Conservation (phyloP, 2,888 invertebrate species). For the Harpalus rubripes region DNA sequence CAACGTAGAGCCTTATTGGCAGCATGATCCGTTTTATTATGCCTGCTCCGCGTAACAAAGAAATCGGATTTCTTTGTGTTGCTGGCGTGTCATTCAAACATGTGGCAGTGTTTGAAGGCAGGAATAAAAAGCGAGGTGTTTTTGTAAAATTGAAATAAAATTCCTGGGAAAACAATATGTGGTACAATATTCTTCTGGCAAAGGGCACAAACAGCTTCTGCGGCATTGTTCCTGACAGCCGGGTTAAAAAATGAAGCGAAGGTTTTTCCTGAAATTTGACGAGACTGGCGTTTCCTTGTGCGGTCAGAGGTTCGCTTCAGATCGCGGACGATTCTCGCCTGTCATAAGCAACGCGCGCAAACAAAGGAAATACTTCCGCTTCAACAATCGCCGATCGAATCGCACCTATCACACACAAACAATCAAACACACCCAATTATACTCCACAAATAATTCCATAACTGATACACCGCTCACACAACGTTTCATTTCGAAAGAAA, state of each 20-base stretch:
- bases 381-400: constrained; percentile 8
- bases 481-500: too few relatives aligned
- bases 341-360: constrained; percentile 38
- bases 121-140: constrained; percentile 13
- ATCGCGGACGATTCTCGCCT: constrained; percentile 14
- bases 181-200: constrained; percentile 9
- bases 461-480: too few relatives aligned
- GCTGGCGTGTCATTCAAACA: background rate
- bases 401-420: background rate
- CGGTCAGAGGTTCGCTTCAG: constrained; percentile 13
- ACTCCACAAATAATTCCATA: background rate
- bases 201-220: constrained; percentile 12
- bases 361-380: constrained; percentile 57
- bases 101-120: background rate
- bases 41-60: background rate
- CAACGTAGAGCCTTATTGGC: background rate
- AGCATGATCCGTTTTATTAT: constrained; percentile 2
- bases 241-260: constrained; percentile 45
- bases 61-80: constrained; percentile 2
- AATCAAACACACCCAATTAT: background rate
- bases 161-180: constrained; percentile 32
- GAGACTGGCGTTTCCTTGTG: constrained; percentile 38
- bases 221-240: constrained; percentile 50
- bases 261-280: constrained; percentile 52
- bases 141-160: constrained; percentile 32